A percentile compares a stretch with the other conserved stretches of the same genome.
Evolutionary conservation across 2,797 vertebrate genomes (phyloP).

Genomic region (Scyliorhinus canicula): DNA sequence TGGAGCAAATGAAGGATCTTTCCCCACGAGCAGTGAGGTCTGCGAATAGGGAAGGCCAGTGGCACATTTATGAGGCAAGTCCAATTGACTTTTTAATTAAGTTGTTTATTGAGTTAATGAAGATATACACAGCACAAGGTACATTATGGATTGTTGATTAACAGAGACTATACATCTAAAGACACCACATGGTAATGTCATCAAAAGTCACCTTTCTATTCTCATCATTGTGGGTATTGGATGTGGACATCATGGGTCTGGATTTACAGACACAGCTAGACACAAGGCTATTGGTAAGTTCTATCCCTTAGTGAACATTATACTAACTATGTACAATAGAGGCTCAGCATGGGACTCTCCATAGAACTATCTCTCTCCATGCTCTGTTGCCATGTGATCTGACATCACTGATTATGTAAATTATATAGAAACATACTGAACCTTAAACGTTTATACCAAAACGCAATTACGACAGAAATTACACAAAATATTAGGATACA

Average conservation of each 20-base stretch:
- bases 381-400: no score
- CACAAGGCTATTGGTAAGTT: no score
- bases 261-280: no score
- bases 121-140: conserved; percentile 12
- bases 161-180: background rate
- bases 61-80: conserved; percentile 23
- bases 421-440: no score
- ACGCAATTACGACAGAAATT: background rate
- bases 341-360: no score
- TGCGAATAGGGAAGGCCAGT: background rate
- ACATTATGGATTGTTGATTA: conserved; percentile 3
- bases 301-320: no score
- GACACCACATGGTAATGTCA: background rate
- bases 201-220: background rate
- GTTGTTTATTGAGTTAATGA: background rate
- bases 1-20: background rate
- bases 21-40: conserved; percentile 6
- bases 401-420: no score
- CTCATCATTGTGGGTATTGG: no score
- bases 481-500: conserved; percentile 21
- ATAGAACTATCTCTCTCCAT: no score
- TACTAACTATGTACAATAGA: no score
- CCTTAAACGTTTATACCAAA: no score
- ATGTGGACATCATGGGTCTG: no score
- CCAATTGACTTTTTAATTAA: conserved; percentile 35